phyloP scores from a whole-genome alignment of 2,797 vertebrate genomes.

The Morelia viridis region DNA sequence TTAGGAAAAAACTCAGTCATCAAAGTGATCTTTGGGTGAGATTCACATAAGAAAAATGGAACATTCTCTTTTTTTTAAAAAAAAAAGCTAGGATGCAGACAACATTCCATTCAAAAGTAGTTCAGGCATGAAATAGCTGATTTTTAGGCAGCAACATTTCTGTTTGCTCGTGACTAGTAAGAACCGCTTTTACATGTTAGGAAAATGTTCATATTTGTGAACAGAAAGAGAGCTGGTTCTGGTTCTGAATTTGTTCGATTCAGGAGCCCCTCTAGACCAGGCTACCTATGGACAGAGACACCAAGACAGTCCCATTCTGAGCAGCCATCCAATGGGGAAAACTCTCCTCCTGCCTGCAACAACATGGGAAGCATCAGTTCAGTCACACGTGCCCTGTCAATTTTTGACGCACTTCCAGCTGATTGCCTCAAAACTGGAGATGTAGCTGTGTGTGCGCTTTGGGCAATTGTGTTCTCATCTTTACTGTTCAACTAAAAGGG shows the following conservation, averaged over 20 bases:
- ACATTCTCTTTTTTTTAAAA: constrained; percentile 6
- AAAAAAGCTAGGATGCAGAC: constrained; percentile 29
- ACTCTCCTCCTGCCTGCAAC: constrained; percentile 10
- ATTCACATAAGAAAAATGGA: constrained; percentile 56
- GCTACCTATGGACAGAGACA: background rate
- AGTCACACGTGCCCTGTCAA: constrained; percentile 18
- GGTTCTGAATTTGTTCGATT: background rate
- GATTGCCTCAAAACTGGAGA: constrained; percentile 33
- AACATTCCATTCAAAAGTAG: constrained; percentile 54
- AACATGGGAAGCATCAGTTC: background rate
- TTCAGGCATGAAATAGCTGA: constrained; percentile 24
- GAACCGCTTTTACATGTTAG: background rate
- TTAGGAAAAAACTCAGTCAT: constrained; percentile 59
- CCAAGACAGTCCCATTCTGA: background rate
- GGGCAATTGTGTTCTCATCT: constrained; percentile 36
- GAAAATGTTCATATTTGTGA: background rate
- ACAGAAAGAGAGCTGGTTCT: background rate
- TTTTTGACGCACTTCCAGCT: constrained; percentile 23
- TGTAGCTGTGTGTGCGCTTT: constrained; percentile 3
- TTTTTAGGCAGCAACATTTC: background rate
- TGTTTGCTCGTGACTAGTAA: background rate
- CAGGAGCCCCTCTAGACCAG: fast-evolving
- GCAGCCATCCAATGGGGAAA: background rate
- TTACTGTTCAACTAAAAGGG: constrained; percentile 4
- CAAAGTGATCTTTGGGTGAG: constrained; percentile 55